Percentiles rank a stretch among this genome's conserved stretches.
Conservation (phyloP, 2,888 invertebrate species). For the Serripes groenlandicus region DNA sequence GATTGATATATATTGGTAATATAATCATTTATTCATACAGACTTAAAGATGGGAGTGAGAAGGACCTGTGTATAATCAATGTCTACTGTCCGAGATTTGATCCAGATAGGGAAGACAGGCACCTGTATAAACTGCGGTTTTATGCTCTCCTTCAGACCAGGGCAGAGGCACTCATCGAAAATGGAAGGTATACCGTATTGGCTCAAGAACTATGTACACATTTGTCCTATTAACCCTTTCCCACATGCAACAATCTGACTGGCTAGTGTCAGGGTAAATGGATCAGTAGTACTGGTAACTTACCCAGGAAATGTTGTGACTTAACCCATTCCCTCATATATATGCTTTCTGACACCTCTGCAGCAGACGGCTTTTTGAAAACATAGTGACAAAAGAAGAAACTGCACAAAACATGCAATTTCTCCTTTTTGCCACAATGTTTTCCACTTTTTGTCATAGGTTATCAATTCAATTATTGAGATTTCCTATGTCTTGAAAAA, state of each 20-base stretch:
- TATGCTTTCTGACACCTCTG: background rate
- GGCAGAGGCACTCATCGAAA: constrained; percentile 84
- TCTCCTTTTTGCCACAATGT: background rate
- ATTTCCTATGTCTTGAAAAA: too few relatives aligned
- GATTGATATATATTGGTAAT: too few relatives aligned
- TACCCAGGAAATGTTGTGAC: too few relatives aligned
- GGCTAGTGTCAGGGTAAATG: too few relatives aligned
- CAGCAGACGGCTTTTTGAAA: background rate
- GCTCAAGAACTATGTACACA: too few relatives aligned
- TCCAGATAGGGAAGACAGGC: constrained; percentile 86
- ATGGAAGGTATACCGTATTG: constrained; percentile 86
- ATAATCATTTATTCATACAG: constrained; percentile 59
- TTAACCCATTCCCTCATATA: background rate
- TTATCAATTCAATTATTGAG: too few relatives aligned
- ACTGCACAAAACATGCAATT: background rate
- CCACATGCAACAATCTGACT: too few relatives aligned
- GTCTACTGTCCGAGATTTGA: constrained; percentile 88
- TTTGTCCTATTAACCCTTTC: too few relatives aligned
- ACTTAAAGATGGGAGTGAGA: constrained; percentile 63
- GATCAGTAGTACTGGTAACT: too few relatives aligned
- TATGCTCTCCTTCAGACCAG: constrained; percentile 86
- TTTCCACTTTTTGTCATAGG: background rate
- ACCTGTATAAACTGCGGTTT: constrained; percentile 87
- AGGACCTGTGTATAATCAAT: constrained; percentile 86
- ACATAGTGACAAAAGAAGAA: background rate